Evolutionary conservation across 2,797 vertebrate genomes (phyloP), one percentile per base, ranked within the genome.

Genomic region (Siniperca undulata): DNA sequence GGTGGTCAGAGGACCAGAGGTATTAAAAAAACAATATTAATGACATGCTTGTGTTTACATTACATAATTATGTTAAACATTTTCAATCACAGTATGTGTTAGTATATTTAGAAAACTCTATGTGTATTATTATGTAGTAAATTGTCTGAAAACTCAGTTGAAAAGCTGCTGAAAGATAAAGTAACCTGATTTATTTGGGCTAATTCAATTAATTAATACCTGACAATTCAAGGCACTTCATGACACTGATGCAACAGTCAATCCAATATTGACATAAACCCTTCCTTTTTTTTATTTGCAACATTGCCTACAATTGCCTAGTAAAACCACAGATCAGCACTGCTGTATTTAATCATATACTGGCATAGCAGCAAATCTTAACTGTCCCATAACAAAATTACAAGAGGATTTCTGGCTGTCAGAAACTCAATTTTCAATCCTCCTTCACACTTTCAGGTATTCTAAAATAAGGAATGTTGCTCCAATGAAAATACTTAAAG

Each of bases 1-100:
- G 27, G 94, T 95, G 4, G 86, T 98, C 67, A 95, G 94, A 76
- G 97, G 96, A 0, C 96, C 98, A 0, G 95, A 95, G 74, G 95
- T 95, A 90, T 30, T 30, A 30, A 30, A 38, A 50, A 56, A 70
- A 22, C 2, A 1, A 59, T 27, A 22, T 44, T 7, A 17, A 61
- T 65, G 7, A 24, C 22, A 50, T 22, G 40, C 13, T 3, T 80
- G 38, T 74, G 30, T 52, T 58, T 40, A 7, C 4, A 19, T 42
- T 27, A 17, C 59, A 13, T 42, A 53, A 52, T 50, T 27, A 9
- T 16, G 5, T 22, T 16, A 20, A 55, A 42, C 24, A 20, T 7
- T 53, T 40, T 2, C 1, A 50, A 38, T 36, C 20, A 2, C 7
- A 13, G 8, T 42, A 34, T 36, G 19, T 34, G 3, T 44, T 9